Evolutionary conservation across 2,888 invertebrate species (phyloP).

Genomic region (Clitarchus hookeri): DNA sequence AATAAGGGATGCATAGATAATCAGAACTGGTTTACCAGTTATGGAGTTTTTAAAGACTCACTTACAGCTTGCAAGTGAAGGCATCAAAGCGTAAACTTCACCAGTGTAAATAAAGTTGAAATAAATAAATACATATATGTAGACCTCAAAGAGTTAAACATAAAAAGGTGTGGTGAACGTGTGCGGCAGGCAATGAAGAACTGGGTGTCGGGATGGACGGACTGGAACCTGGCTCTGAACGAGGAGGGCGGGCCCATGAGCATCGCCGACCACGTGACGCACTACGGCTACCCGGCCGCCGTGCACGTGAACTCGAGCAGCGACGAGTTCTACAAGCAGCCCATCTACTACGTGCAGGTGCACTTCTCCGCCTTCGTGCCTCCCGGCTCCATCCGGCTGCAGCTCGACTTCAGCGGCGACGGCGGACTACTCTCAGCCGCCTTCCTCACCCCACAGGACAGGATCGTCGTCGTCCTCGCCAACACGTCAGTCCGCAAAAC

Average conservation of each 20-base stretch:
- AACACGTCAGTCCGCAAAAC: conserved; percentile 8
- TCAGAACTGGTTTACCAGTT: no score
- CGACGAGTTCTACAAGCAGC: conserved; percentile 25
- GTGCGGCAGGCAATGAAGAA: conserved; percentile 10
- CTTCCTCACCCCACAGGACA: conserved; percentile 8
- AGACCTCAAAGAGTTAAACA: no score
- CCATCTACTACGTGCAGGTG: background rate
- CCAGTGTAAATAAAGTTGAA: no score
- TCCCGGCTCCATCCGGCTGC: background rate
- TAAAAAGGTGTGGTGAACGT: no score
- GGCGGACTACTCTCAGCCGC: background rate
- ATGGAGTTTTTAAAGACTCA: background rate
- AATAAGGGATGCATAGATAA: no score
- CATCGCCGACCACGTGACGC: conserved; percentile 61
- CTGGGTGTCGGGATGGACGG: conserved; percentile 20
- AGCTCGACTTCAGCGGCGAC: background rate
- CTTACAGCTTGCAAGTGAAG: background rate
- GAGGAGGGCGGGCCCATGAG: background rate
- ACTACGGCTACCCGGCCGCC: background rate
- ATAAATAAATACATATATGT: no score
- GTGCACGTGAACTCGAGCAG: background rate
- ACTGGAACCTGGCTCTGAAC: conserved; percentile 27
- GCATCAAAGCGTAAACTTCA: no score
- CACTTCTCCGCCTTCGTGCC: conserved; percentile 16
- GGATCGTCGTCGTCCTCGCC: background rate